Evolutionary conservation across 1,140 invertebrate genomes (phyloP).

Genomic region (Stenopsyche tienmushanensis): DNA sequence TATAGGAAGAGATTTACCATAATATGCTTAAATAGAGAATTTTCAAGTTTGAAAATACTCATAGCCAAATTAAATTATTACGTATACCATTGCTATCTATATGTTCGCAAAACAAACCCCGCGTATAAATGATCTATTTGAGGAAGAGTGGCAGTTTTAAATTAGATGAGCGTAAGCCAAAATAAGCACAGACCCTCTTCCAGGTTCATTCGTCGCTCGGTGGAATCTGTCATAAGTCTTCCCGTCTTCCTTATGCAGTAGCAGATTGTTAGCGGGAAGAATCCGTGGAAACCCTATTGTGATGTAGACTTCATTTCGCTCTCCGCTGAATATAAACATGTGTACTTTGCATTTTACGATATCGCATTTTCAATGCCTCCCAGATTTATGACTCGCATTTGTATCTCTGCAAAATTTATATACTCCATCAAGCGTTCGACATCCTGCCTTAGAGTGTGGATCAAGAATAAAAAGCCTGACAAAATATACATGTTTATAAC

Average conservation of each 20-base stretch:
- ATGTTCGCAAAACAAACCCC: too few species aligned
- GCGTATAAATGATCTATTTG: too few species aligned
- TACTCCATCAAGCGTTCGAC: not conserved
- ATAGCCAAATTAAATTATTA: too few species aligned
- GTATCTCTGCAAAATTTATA: slow-evolving; percentile 6
- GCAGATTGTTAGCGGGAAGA: not conserved
- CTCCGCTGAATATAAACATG: slow-evolving; percentile 1
- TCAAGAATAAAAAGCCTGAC: too few species aligned
- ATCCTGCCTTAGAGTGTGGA: too few species aligned
- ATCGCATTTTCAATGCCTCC: slow-evolving; percentile 6
- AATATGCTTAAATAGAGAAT: too few species aligned
- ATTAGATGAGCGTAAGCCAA: not conserved
- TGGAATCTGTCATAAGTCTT: slow-evolving; percentile 8
- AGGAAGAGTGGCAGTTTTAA: too few species aligned
- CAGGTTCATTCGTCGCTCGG: not conserved
- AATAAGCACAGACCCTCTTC: not conserved
- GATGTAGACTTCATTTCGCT: not conserved
- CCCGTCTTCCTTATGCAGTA: not conserved
- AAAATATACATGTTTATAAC: too few species aligned
- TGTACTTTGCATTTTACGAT: slow-evolving; percentile 7
- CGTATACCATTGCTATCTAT: too few species aligned
- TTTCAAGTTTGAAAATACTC: too few species aligned
- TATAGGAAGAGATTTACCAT: too few species aligned
- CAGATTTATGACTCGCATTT: slow-evolving; percentile 6
- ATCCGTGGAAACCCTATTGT: not conserved